Evolutionary conservation across 1,140 invertebrate genomes (phyloP), one percentile per base, ranked within the genome.

Genomic region (Macrobrachium rosenbergii): DNA sequence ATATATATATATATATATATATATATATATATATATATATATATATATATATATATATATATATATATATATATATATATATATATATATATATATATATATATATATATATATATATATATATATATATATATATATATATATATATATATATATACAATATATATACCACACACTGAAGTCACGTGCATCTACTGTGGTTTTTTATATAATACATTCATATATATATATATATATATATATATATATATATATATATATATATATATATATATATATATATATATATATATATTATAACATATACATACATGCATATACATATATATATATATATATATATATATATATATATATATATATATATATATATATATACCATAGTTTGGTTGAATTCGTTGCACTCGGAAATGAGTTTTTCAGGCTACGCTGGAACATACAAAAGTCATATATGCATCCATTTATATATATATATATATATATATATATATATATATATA

Each of bases 1-100:
- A 67, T n/a, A n/a, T n/a, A n/a, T n/a, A n/a, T n/a, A 67, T 67
- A 67, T 67, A 67, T 67, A n/a, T 67, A 67, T 67, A 67, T 67
- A 67, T 67, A 67, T 67, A 67, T 67, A 67, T 67, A 67, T 67
- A 67, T 67, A 67, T 67, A 67, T 67, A 67, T 67, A 67, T 67
- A 67, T 67, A 67, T 67, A 67, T 67, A 67, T 67, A 67, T 12
- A 67, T 67, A 67, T 67, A 67, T 67, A 67, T 67, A 3, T 52
- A 0, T 52, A 5, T 52, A 8, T 52, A 8, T 67, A n/a, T n/a
- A n/a, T n/a, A n/a, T n/a, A n/a, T n/a, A 67, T 67, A 67, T 67
- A 67, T 67, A n/a, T 67, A 67, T 67, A 67, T 67, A 67, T 67
- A 67, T 67, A 67, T 67, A 67, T 67, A 67, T 67, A 67, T 67